Evolutionary conservation across 2,113 vertebrate species (phyloP), one percentile per base, ranked within the genome.

Genomic region (Hemibagrus wyckioides): DNA sequence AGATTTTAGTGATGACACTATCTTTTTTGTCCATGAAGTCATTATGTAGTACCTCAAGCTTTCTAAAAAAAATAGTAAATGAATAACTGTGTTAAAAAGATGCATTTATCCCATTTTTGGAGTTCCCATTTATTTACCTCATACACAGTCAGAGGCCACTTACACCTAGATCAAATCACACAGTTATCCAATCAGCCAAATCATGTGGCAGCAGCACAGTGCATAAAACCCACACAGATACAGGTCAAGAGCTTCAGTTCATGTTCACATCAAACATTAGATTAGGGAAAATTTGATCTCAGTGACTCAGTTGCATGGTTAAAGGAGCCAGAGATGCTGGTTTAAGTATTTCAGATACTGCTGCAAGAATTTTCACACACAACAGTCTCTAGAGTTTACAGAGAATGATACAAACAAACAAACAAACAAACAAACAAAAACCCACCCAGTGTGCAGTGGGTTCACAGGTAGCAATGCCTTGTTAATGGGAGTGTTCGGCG

Each of bases 1-100:
- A 97, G 86, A 97, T 95, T 86, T 96, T 91, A 2, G 92, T 95
- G 85, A 98, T 97, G 85, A 90, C 84, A 69, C 93, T 83, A 85
- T 97, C 96, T 88, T 97, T 97, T 87, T 97, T 94, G 4, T 97
- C 96, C 96, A 97, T 96, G 90, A 96, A 97, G 85, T 89, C 94
- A 1, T 80, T 95, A 91, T 97, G 97, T 30, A 96, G 28, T 80
- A 96, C 94, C 88, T 96, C 94, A 83, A 97, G 88, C 89, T 96
- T 96, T 86, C 97, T 98, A 90, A 76, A 15, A 11, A 25, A 80
- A 59, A 48, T n/a, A 59, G 30, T 52, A 90, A 89, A 88, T 57
- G 44, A 63, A 85, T 13, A 54, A 61, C 25, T 9, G 13, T 44
- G 87, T 56, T 83, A 67, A 48, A 63, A 65, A 80, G 2, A 48